A percentile compares a stretch with the other conserved stretches of the same genome.
Conservation (phyloP, 2,797 vertebrate genomes). For the Anguilla pacifica region DNA sequence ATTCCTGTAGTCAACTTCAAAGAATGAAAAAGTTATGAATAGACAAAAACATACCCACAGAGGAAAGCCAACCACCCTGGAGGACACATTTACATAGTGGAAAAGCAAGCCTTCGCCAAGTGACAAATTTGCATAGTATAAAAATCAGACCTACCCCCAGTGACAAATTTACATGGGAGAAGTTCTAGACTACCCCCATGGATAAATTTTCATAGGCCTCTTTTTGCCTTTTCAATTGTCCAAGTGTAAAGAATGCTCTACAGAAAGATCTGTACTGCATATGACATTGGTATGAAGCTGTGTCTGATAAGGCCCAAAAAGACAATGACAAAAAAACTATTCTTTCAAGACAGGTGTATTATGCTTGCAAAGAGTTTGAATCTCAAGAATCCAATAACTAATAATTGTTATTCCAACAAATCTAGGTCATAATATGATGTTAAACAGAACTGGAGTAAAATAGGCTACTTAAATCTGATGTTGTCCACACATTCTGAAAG, state of each 20-base stretch:
- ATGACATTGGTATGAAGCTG: not conserved
- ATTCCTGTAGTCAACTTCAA: not conserved
- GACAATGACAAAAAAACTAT: too few relatives aligned
- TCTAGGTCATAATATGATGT: not conserved
- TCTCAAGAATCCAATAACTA: not conserved
- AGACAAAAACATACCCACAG: not conserved
- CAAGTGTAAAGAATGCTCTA: not conserved
- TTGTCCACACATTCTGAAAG: not conserved
- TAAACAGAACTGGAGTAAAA: not conserved
- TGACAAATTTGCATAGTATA: constrained; percentile 9
- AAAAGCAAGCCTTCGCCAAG: not conserved
- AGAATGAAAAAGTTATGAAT: constrained; percentile 6
- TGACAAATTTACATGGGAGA: not conserved
- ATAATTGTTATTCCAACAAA: not conserved
- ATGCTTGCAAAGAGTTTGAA: not conserved
- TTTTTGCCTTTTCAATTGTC: not conserved
- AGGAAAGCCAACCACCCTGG: not conserved
- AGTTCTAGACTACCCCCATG: not conserved
- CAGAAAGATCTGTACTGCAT: not conserved
- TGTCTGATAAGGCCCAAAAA: not conserved
- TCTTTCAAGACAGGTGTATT: not conserved
- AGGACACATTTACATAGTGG: not conserved
- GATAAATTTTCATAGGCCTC: not conserved
- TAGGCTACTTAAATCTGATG: not conserved
- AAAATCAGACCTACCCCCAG: not conserved